Evolutionary conservation across 1,140 invertebrate species (phyloP), one percentile per base, ranked within the genome.

Genomic region (Mizuhopecten yessoensis): DNA sequence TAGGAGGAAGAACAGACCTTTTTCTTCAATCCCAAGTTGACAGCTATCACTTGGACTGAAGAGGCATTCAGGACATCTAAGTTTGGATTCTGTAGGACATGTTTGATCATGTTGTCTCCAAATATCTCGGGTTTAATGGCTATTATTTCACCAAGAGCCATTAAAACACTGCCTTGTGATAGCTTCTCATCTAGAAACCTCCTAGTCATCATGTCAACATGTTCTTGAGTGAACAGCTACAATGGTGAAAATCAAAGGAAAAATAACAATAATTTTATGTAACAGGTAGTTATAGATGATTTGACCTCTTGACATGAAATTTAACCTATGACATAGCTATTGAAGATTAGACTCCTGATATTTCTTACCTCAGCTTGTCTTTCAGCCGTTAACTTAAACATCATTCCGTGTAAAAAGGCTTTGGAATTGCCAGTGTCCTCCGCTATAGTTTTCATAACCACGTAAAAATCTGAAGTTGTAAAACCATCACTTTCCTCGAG

Each of bases 301-400:
- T 39, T 39, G 36, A 39, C 5, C 5, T 39, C 36, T 17, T 45
- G 17, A 45, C 17, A 45, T 45, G 17, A 17, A 45, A 45, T 45
- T 45, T 20, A 45, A 39, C 36, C 36, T 39, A 7, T 39, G 36
- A 13, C 36, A 5, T 39, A 39, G 36, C 36, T 39, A 13, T 39
- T 39, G 13, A 39, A n/a, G n/a, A n/a, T n/a, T 39, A 7, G 36
- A 39, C 36, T 13, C 13, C 5, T 39, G 36, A 45, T 45, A 75
- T 75, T 29, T 75, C 57, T 75, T 29, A 75, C 57, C 57, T 75
- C 57, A n/a, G 57, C 23, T 75, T 75, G 57, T 75, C 57, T 75
- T 75, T 75, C 57, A 75, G 57, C 57, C 57, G 29, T 75, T 29
- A 75, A 75, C 29, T 75, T 75, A 9, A 75, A 29, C 57, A 75